Percentiles rank a stretch among this genome's conserved stretches.
These are phyloP conservation scores for Phymastichus coffea DNA, from an alignment of 1,140 invertebrate species.

Conservation along the genomic window DNA sequence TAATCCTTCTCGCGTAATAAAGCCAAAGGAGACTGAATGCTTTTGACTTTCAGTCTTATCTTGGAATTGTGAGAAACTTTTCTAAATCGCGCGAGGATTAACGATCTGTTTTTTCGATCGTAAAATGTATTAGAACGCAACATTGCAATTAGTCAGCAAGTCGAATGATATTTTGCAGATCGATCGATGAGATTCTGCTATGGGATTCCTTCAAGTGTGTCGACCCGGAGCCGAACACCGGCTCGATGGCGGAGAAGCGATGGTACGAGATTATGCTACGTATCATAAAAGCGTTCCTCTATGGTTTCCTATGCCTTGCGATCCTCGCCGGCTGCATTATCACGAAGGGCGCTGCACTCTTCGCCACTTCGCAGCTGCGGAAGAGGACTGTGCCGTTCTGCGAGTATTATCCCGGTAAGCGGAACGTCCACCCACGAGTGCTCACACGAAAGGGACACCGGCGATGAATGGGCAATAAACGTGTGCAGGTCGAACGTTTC, in stretches of 20 bases:
- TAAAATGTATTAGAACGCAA: no score
- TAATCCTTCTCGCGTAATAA: no score
- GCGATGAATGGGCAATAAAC: no score
- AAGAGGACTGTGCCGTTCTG: background rate
- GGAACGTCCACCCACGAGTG: no score
- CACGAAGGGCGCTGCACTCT: slow-evolving; percentile 76
- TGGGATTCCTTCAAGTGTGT: slow-evolving; percentile 90
- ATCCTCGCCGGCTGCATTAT: slow-evolving; percentile 76
- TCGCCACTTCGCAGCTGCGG: slow-evolving; percentile 71
- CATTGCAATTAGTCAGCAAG: no score
- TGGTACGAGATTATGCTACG: slow-evolving; percentile 78
- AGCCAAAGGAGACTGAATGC: no score
- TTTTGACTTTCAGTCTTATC: slow-evolving; percentile 3
- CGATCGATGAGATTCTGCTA: slow-evolving; percentile 71
- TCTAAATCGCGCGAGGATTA: background rate
- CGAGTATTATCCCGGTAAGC: background rate
- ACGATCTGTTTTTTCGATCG: no score
- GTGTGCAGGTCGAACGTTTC: background rate
- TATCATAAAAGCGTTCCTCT: slow-evolving; percentile 77
- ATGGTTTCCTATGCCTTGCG: slow-evolving; percentile 75
- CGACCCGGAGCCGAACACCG: slow-evolving; percentile 77
- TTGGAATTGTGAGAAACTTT: background rate
- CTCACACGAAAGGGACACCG: no score
- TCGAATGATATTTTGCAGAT: no score
- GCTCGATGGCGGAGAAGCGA: slow-evolving; percentile 78